Evolutionary conservation across 2,888 invertebrate species (phyloP), one percentile per base, ranked within the genome.

Genomic region (Xanthorhoe spadicearia): DNA sequence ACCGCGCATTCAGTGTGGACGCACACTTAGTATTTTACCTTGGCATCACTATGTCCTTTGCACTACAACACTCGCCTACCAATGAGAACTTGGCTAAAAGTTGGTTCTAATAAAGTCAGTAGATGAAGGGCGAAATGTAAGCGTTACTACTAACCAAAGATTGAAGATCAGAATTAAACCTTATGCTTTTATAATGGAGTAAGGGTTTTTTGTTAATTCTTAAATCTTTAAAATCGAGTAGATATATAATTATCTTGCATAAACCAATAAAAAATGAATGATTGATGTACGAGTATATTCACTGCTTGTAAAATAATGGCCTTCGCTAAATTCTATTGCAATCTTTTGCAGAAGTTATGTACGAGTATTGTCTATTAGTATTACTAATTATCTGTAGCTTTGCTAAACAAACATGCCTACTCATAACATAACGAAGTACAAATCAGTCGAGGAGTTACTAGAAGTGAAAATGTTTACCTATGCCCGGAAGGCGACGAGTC

Each of bases 401-500:
- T 43, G 38, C 38, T 43, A 13, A 43, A 13, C 38, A 43, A 43
- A 43, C 13, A 43, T 43, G 13, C 13, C 2, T 10, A n/a, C n/a
- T n/a, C n/a, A 38, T 8, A 2, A 43, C 38, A 15, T 48, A 48
- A 17, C 17, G 17, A 48, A 48, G 17, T 48, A 48, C 17, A 48
- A 48, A 48, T 15, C 17, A 15, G 48, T 48, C 15, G 48, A 15
- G 6, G 48, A 15, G 4, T 48, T 51, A 19, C 51, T 51, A 23
- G n/a, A 59, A 59, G 59, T 51, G 59, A 51, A 58, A 58, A 58
- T 50, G 38, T 59, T 59, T 59, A 51, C 38, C 38, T 35, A 49
- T 23, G 64, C 46, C 58, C 57, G 66, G 59, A 63, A 63, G 46
- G 55, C 51, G 51, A 51, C 43, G 55, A 17, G 32, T 23, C 53